phyloP scores from a whole-genome alignment of 2,797 vertebrate genomes.

The Balearica regulorum region DNA sequence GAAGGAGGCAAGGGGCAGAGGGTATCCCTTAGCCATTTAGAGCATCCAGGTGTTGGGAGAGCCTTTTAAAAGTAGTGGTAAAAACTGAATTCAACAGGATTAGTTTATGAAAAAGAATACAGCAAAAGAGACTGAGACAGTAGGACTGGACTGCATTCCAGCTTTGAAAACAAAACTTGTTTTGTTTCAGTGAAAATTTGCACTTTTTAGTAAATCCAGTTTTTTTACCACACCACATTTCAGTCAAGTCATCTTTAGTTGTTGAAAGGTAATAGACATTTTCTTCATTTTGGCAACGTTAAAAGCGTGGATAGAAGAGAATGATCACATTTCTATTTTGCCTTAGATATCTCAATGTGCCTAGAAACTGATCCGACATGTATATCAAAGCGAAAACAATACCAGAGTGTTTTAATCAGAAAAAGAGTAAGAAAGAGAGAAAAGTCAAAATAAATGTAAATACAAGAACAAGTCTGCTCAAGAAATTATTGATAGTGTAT shows the following conservation, averaged over 20 bases:
- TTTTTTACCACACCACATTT: not conserved
- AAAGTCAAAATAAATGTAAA: not conserved
- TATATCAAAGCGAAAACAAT: not conserved
- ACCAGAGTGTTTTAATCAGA: not conserved
- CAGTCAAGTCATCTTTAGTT: not conserved
- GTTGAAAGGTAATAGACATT: not conserved
- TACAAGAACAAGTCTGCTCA: not conserved
- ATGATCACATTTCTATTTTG: not conserved
- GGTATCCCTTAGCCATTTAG: not conserved
- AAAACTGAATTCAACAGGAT: not conserved
- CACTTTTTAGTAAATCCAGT: not conserved
- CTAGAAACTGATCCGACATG: not conserved
- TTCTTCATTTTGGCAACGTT: not conserved
- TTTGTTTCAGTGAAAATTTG: not conserved
- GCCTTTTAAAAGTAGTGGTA: not conserved
- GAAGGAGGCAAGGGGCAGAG: accelerated
- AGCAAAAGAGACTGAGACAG: not conserved
- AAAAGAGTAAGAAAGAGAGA: not conserved
- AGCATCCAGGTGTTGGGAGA: not conserved
- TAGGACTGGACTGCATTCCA: not conserved
- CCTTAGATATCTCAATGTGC: not conserved
- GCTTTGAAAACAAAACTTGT: not conserved
- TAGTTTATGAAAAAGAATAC: not conserved
- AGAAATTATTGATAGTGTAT: not conserved
- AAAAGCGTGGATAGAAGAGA: not conserved